Evolutionary conservation across 2,797 vertebrate species (phyloP).

Genomic region (Sandelia bainsii): DNA sequence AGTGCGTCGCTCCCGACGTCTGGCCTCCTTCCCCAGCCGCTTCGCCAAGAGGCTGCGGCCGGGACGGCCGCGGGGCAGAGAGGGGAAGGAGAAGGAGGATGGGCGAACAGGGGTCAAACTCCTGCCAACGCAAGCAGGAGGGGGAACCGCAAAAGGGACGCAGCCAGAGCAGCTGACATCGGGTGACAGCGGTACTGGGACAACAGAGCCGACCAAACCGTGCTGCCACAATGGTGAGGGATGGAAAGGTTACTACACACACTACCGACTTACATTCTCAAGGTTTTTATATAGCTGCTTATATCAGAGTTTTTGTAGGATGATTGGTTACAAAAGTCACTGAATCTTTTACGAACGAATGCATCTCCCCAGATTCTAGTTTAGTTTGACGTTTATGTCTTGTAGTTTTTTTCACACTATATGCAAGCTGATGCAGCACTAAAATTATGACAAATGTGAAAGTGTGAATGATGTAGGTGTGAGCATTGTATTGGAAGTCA

Average conservation of each 20-base stretch:
- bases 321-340: too few relatives aligned
- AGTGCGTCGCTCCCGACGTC: constrained; percentile 92
- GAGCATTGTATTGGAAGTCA: neutral
- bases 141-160: constrained; percentile 45
- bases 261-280: neutral
- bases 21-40: constrained; percentile 91
- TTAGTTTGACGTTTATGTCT: too few relatives aligned
- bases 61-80: constrained; percentile 39
- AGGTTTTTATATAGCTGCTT: neutral
- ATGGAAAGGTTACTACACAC: neutral
- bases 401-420: too few relatives aligned
- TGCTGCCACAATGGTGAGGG: constrained; percentile 79
- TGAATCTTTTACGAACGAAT: too few relatives aligned
- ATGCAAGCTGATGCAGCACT: too few relatives aligned
- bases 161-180: constrained; percentile 30
- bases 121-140: constrained; percentile 59
- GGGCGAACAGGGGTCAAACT: constrained; percentile 46
- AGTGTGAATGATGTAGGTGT: too few relatives aligned
- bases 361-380: too few relatives aligned
- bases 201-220: constrained; percentile 49
- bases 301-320: neutral
- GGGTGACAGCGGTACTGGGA: neutral
- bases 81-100: constrained; percentile 52
- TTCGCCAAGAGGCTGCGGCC: constrained; percentile 84
- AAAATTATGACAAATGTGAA: too few relatives aligned